Evolutionary conservation across 1,140 invertebrate species (phyloP).

Genomic region (Chrysoperla carnea): DNA sequence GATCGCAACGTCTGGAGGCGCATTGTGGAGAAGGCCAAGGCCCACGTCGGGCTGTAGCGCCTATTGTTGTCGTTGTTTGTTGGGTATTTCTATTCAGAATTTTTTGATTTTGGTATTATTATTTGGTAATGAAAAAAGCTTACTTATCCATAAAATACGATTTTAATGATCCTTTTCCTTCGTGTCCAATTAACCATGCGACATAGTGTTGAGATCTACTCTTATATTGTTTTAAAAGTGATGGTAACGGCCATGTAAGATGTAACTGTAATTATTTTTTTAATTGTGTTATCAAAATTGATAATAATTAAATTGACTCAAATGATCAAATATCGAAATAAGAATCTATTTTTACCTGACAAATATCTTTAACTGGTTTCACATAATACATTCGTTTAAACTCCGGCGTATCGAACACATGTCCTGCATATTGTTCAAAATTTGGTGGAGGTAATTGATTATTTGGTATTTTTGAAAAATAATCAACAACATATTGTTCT

Average conservation of each 20-base stretch:
- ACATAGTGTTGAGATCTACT: constrained; percentile 64
- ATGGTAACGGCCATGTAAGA: constrained; percentile 65
- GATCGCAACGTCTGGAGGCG: too few relatives aligned
- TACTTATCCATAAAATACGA: constrained; percentile 62
- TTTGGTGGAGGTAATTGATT: constrained; percentile 40
- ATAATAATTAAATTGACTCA: constrained; percentile 3
- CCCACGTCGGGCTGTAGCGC: too few relatives aligned
- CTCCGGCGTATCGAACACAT: constrained; percentile 38
- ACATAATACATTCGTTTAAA: constrained; percentile 65
- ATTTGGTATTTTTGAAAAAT: constrained; percentile 42
- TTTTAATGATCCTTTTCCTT: constrained; percentile 72
- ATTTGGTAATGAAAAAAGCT: too few relatives aligned
- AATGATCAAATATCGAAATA: neutral
- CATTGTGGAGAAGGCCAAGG: too few relatives aligned
- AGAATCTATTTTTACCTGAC: constrained; percentile 25
- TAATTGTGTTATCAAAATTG: neutral
- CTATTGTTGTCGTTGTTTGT: too few relatives aligned
- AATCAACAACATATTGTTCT: constrained; percentile 42
- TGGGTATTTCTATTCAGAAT: too few relatives aligned
- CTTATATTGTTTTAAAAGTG: constrained; percentile 51
- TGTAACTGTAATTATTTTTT: constrained; percentile 32
- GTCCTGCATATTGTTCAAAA: constrained; percentile 26
- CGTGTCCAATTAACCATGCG: constrained; percentile 69
- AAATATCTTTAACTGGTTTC: constrained; percentile 56
- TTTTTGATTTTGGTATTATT: too few relatives aligned